phyloP scores from a whole-genome alignment of 2,797 vertebrate genomes.

The Phataginus tetradactyla region DNA sequence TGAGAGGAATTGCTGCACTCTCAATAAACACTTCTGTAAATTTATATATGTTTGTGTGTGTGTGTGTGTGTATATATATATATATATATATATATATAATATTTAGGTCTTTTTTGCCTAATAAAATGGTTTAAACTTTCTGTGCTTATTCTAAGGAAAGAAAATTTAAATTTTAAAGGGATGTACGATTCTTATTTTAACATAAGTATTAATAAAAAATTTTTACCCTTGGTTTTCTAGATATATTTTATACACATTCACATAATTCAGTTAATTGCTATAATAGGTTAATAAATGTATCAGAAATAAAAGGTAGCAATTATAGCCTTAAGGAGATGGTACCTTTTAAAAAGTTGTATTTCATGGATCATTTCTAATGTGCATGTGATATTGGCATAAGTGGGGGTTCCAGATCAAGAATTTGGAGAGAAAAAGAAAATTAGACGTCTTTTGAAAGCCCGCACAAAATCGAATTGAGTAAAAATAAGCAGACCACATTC shows the following conservation, averaged over 20 bases:
- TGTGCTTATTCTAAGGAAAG: background rate
- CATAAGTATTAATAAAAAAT: background rate
- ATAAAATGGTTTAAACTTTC: background rate
- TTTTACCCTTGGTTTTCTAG: conserved; percentile 3
- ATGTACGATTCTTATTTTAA: background rate
- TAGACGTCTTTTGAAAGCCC: conserved; percentile 5
- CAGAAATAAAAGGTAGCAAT: background rate
- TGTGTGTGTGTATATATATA: no score
- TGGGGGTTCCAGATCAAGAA: background rate
- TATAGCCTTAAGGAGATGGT: background rate
- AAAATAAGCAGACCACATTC: background rate
- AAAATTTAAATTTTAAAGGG: background rate
- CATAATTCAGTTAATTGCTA: background rate
- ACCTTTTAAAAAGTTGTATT: background rate
- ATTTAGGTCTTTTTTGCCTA: background rate
- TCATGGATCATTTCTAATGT: background rate
- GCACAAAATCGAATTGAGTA: background rate
- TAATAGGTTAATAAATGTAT: background rate
- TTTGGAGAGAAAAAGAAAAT: background rate
- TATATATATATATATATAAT: background rate
- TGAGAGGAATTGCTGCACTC: background rate
- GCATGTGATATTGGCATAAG: background rate
- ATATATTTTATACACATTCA: background rate
- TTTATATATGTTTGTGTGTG: background rate
- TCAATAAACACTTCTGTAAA: conserved; percentile 3